Conservation (phyloP, 2,888 invertebrate species). For the Pseudolycoriella hygida region DNA sequence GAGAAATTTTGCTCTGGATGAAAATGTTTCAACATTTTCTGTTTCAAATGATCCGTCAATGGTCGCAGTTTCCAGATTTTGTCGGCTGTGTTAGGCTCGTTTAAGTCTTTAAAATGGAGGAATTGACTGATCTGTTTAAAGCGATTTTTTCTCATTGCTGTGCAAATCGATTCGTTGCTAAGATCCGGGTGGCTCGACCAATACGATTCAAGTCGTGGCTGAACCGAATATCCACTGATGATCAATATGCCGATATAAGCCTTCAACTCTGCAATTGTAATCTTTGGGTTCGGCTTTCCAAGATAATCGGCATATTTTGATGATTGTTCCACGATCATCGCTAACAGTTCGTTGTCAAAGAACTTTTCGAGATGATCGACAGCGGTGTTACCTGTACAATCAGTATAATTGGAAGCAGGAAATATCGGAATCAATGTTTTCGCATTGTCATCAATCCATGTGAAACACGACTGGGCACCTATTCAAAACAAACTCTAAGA, state of each 20-base stretch:
- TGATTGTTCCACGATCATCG: not conserved
- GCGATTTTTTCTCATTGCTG: conserved; percentile 7
- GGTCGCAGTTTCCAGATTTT: conserved; percentile 16
- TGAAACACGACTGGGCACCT: no score
- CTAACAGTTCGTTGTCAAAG: not conserved
- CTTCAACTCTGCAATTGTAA: not conserved
- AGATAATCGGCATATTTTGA: not conserved
- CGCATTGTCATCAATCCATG: not conserved
- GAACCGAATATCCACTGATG: not conserved
- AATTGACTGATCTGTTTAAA: conserved; percentile 8
- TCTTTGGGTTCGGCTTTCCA: not conserved
- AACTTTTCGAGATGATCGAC: not conserved
- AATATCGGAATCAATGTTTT: not conserved
- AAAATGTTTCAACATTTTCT: conserved; percentile 10
- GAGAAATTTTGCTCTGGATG: no score
- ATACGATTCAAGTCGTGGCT: not conserved
- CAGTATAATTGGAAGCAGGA: not conserved
- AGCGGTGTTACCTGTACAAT: not conserved
- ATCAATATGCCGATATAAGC: not conserved
- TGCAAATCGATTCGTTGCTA: not conserved
- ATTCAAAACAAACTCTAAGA: no score
- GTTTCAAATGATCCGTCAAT: conserved; percentile 11
- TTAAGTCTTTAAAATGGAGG: conserved; percentile 7
- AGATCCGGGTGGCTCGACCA: not conserved
- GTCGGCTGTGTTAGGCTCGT: conserved; percentile 9